Percentiles rank a stretch among this genome's conserved stretches.
Conservation (phyloP, 1,140 invertebrate species). For the Drosophila insularis region DNA sequence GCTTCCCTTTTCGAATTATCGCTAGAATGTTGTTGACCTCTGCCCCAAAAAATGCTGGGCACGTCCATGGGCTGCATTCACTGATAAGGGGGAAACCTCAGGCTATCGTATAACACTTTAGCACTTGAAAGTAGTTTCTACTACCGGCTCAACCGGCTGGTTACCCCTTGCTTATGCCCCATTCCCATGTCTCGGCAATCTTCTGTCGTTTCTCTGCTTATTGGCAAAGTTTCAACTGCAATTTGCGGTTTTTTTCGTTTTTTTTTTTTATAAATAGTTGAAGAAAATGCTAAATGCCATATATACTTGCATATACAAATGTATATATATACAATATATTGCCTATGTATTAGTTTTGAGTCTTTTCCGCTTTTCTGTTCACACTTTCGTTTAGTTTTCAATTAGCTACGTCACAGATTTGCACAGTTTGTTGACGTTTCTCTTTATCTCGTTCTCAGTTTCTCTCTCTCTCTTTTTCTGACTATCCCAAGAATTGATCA, state of each 20-base stretch:
- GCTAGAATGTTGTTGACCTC: slow-evolving; percentile 53
- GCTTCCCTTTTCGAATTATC: slow-evolving; percentile 21
- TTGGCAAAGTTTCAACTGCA: slow-evolving; percentile 67
- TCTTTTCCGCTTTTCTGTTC: slow-evolving; percentile 13
- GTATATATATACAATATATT: not conserved
- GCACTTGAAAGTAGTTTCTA: slow-evolving; percentile 34
- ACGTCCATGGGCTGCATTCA: not conserved
- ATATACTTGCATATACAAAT: slow-evolving; percentile 6
- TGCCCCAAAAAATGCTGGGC: slow-evolving; percentile 29
- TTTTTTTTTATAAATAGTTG: slow-evolving; percentile 67
- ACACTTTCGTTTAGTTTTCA: slow-evolving; percentile 49
- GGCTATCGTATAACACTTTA: slow-evolving; percentile 39
- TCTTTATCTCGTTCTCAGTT: not conserved
- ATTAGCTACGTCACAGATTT: slow-evolving; percentile 48
- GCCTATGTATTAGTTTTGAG: slow-evolving; percentile 23
- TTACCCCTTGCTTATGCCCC: not conserved
- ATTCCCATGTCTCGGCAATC: not conserved
- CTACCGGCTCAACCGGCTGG: slow-evolving; percentile 50
- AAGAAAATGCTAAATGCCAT: slow-evolving; percentile 35
- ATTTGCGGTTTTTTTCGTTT: slow-evolving; percentile 40
- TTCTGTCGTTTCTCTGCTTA: slow-evolving; percentile 27
- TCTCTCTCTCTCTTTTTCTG: not conserved
- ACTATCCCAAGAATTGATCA: not conserved
- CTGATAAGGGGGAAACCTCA: slow-evolving; percentile 34
- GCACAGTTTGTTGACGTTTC: slow-evolving; percentile 51